A percentile compares a stretch with the other conserved stretches of the same genome.
Conservation (phyloP, 2,888 invertebrate genomes). For the Tetranychus piercei region DNA sequence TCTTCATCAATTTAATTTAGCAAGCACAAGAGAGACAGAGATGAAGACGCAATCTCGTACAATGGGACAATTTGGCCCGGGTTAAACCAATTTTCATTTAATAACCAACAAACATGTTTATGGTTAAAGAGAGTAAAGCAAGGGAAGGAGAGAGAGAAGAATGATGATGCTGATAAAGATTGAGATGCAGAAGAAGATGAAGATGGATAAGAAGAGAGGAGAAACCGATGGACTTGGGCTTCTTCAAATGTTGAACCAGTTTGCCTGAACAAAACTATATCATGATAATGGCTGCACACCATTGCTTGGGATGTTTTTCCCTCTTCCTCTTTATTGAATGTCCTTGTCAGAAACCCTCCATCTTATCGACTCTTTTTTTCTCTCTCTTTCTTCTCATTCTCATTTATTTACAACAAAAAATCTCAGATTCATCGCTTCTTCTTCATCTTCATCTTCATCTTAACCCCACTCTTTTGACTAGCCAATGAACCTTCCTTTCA, state of each 20-base stretch:
- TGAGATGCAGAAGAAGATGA: not conserved
- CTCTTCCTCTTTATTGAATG: not conserved
- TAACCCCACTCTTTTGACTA: not conserved
- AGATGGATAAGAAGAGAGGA: constrained; percentile 3
- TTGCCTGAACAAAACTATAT: not conserved
- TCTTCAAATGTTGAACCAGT: not conserved
- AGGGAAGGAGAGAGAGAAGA: not conserved
- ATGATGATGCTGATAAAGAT: not conserved
- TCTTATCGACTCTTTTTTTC: constrained; percentile 4
- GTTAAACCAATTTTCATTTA: not conserved
- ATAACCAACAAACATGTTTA: not conserved
- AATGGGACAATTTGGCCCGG: not conserved
- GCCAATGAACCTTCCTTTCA: not conserved
- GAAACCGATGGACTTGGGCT: not conserved
- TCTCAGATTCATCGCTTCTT: constrained; percentile 5
- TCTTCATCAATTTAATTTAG: not conserved
- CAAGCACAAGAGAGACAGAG: not conserved
- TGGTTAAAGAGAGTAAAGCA: not conserved
- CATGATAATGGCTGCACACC: not conserved
- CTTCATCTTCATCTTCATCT: not conserved
- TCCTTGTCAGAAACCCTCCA: not conserved
- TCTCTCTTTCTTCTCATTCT: constrained; percentile 2
- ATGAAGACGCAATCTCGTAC: not conserved
- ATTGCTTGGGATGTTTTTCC: not conserved
- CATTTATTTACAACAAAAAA: not conserved